A percentile compares a stretch with the other conserved stretches of the same genome.
These are phyloP conservation scores for Tenualosa thibaudeaui DNA, from an alignment of 2,797 vertebrate genomes.

Conservation along the genomic window DNA sequence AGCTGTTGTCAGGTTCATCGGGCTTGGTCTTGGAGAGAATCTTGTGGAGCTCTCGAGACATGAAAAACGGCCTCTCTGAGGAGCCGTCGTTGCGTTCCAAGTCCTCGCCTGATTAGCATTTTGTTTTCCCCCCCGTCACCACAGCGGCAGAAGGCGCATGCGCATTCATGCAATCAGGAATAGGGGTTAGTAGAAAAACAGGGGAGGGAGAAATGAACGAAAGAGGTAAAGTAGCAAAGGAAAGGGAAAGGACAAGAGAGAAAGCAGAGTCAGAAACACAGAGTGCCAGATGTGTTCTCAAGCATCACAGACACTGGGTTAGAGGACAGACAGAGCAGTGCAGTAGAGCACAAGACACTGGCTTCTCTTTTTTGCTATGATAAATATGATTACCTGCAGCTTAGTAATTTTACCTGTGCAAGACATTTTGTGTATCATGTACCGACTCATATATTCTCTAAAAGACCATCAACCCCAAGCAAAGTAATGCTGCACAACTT, in stretches of 20 bases:
- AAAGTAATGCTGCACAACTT: slow-evolving; percentile 67
- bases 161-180: slow-evolving; percentile 1
- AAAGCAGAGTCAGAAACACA: slow-evolving; percentile 63
- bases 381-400: no score
- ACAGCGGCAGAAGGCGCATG: background rate
- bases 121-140: background rate
- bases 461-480: background rate
- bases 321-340: background rate
- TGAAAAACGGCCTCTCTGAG: slow-evolving; percentile 89
- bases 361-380: background rate
- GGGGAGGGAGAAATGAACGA: background rate
- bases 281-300: slow-evolving; percentile 48
- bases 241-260: slow-evolving; percentile 60
- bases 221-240: slow-evolving; percentile 23
- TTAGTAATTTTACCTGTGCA: no score
- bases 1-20: slow-evolving; percentile 53
- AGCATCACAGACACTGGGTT: slow-evolving; percentile 50
- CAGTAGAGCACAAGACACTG: background rate
- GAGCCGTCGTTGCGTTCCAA: slow-evolving; percentile 96
- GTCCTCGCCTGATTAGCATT: slow-evolving; percentile 84
- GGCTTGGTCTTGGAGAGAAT: slow-evolving; percentile 79
- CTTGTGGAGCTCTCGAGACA: slow-evolving; percentile 87
- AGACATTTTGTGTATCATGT: background rate
- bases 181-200: slow-evolving; percentile 59
- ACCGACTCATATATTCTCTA: background rate